These are phyloP conservation scores for Hirtodrosophila duncani DNA, from an alignment of 2,888 invertebrate genomes.

Conservation along the genomic window DNA sequence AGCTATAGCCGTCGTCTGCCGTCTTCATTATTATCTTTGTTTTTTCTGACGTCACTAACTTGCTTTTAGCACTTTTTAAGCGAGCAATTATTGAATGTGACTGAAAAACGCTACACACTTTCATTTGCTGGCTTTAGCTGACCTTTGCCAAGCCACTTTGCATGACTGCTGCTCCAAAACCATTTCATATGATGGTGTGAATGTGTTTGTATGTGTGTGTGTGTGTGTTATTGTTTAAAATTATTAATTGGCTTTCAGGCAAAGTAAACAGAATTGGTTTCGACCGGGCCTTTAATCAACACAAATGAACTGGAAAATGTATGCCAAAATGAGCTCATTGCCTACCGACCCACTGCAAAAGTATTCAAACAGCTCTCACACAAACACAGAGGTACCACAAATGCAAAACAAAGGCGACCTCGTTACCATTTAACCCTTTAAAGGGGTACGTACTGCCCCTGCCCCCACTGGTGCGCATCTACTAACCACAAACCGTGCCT, in stretches of 20 bases:
- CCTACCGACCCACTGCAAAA: slow-evolving; percentile 41
- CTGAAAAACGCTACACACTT: too few species aligned
- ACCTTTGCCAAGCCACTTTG: slow-evolving; percentile 51
- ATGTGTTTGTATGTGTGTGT: slow-evolving; percentile 5
- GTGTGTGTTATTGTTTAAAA: too few species aligned
- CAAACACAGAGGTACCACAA: slow-evolving; percentile 36
- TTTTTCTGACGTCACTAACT: slow-evolving; percentile 54
- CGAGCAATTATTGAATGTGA: too few species aligned
- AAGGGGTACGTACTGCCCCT: slow-evolving; percentile 6
- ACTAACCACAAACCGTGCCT: slow-evolving; percentile 17
- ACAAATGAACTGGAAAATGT: slow-evolving; percentile 69
- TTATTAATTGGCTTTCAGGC: slow-evolving; percentile 58
- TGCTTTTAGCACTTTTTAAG: slow-evolving; percentile 25
- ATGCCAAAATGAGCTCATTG: slow-evolving; percentile 68
- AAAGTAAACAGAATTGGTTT: neutral
- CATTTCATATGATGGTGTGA: too few species aligned
- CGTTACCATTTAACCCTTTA: slow-evolving; percentile 54
- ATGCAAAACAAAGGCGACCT: slow-evolving; percentile 54
- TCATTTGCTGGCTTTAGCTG: slow-evolving; percentile 25
- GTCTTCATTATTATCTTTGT: slow-evolving; percentile 34
- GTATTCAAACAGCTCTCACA: too few species aligned
- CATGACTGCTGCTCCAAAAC: too few species aligned
- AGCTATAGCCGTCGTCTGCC: slow-evolving; percentile 15
- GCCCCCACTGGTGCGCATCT: neutral
- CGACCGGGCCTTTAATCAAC: slow-evolving; percentile 55